Conservation (phyloP, 2,113 vertebrate species). For the Hemiscyllium ocellatum region DNA sequence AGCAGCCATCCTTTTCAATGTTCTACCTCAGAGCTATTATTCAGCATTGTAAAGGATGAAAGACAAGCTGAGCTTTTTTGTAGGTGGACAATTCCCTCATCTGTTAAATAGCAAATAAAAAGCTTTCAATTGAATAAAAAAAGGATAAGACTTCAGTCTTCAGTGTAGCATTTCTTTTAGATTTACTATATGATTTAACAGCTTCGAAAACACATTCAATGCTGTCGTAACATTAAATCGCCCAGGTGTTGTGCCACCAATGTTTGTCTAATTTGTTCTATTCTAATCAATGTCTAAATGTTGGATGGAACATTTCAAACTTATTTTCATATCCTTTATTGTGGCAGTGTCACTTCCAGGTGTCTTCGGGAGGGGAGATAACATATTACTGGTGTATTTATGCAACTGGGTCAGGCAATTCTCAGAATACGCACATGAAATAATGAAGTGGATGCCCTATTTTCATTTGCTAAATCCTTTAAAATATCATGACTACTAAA, state of each 20-base stretch:
- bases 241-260: constrained; percentile 64
- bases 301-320: constrained; percentile 52
- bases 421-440: not conserved
- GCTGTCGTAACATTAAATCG: constrained; percentile 63
- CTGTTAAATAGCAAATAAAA: constrained; percentile 57
- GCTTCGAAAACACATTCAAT: constrained; percentile 55
- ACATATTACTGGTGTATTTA: not conserved
- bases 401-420: constrained; percentile 22
- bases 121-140: constrained; percentile 46
- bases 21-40: constrained; percentile 53
- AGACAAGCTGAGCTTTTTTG: constrained; percentile 48
- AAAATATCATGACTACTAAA: constrained; percentile 21
- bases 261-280: constrained; percentile 58
- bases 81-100: constrained; percentile 55
- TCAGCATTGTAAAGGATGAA: constrained; percentile 51
- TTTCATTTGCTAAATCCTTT: constrained; percentile 1
- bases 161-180: constrained; percentile 46
- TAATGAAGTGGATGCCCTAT: not conserved
- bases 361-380: not conserved
- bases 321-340: not conserved
- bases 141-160: constrained; percentile 45
- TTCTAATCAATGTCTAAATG: constrained; percentile 61
- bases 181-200: constrained; percentile 58
- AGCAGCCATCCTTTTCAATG: constrained; percentile 48
- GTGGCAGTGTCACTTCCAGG: not conserved